Conservation (phyloP, 2,113 vertebrate genomes). For the Seriola rivoliana region DNA sequence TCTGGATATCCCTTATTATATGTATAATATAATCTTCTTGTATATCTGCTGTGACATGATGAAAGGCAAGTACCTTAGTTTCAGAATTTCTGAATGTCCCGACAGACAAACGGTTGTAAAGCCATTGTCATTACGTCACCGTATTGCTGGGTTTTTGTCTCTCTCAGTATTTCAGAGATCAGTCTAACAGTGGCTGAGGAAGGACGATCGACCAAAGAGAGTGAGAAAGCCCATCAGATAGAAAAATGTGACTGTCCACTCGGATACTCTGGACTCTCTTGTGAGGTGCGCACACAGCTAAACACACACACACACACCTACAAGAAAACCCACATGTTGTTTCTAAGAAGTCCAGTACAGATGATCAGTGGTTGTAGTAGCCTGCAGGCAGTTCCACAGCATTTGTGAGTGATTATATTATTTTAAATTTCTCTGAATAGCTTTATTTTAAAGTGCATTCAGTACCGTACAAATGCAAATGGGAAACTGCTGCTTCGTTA, state of each 20-base stretch:
- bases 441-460: no score
- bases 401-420: no score
- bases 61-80: background rate
- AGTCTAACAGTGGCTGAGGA: slow-evolving; percentile 91
- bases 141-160: background rate
- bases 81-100: background rate
- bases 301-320: background rate
- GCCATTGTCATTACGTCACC: background rate
- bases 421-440: no score
- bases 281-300: slow-evolving; percentile 87
- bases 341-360: background rate
- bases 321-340: background rate
- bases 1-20: background rate
- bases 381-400: no score
- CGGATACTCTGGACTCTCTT: slow-evolving; percentile 94
- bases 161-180: slow-evolving; percentile 94
- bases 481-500: no score
- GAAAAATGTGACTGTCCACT: slow-evolving; percentile 93
- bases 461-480: no score
- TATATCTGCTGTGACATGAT: background rate
- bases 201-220: slow-evolving; percentile 81
- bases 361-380: background rate
- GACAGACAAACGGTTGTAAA: background rate
- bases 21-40: background rate
- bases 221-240: slow-evolving; percentile 88